These are phyloP conservation scores for Sarcophaga caerulescens DNA, from an alignment of 2,888 invertebrate species.

Conservation along the genomic window DNA sequence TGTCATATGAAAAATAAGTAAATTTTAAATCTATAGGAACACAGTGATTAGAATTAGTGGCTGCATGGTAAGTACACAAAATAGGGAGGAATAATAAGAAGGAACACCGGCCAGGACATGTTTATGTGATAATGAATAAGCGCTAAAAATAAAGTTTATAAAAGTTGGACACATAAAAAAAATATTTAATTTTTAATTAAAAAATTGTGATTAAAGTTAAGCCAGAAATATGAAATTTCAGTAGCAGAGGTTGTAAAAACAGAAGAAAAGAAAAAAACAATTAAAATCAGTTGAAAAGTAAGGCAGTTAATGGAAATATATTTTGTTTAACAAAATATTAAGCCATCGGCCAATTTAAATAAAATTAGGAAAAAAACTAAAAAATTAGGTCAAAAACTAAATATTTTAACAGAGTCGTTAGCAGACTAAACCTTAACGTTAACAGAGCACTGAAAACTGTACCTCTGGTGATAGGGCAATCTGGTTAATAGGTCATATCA, in stretches of 20 bases:
- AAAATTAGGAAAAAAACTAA: too few relatives aligned
- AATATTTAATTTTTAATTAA: neutral
- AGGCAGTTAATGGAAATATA: too few relatives aligned
- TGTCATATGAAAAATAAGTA: conserved; percentile 58
- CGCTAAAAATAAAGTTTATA: neutral
- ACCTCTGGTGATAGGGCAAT: too few relatives aligned
- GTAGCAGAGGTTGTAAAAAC: too few relatives aligned
- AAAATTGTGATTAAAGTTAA: too few relatives aligned
- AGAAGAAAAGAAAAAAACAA: neutral
- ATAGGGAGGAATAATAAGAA: conserved; percentile 3
- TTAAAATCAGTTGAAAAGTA: neutral
- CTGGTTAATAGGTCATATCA: too few relatives aligned
- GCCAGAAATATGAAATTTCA: too few relatives aligned
- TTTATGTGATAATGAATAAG: neutral
- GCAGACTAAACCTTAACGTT: too few relatives aligned
- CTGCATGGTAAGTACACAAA: neutral
- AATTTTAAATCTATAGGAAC: conserved; percentile 22
- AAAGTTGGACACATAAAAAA: conserved; percentile 11
- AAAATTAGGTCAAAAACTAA: neutral
- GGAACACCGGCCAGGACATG: too few relatives aligned
- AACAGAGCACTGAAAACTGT: too few relatives aligned
- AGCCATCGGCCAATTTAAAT: too few relatives aligned
- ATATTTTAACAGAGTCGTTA: neutral
- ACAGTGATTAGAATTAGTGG: neutral
- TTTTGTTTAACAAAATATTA: too few relatives aligned